phyloP scores from a whole-genome alignment of 2,888 invertebrate species.

The Rotaria sp. region DNA sequence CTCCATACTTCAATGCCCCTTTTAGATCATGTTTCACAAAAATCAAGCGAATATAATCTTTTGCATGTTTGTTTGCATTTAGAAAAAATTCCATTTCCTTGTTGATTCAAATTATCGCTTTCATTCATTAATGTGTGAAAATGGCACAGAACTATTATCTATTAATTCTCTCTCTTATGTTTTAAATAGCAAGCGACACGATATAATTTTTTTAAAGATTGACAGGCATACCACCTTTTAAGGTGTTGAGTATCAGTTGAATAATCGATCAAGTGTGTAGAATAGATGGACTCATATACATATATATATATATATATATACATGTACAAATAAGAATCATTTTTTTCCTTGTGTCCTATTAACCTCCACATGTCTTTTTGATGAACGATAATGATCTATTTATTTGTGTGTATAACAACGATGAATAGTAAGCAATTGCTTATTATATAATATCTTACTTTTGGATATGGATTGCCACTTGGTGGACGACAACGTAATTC shows the following conservation, averaged over 20 bases:
- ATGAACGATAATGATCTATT: slow-evolving; percentile 19
- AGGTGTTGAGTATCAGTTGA: not conserved
- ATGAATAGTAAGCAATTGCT: not conserved
- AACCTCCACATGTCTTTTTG: not conserved
- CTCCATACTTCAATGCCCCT: no score
- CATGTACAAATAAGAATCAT: not conserved
- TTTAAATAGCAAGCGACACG: not conserved
- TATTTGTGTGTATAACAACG: not conserved
- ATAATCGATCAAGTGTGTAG: not conserved
- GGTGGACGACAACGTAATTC: slow-evolving; percentile 37
- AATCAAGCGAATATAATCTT: no score
- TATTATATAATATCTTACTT: not conserved
- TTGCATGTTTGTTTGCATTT: no score
- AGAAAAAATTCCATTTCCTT: not conserved
- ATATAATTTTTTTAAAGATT: not conserved
- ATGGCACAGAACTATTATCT: not conserved
- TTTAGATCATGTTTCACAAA: no score
- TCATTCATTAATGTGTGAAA: no score
- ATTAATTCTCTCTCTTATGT: not conserved
- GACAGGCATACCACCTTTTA: not conserved
- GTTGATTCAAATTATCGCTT: no score
- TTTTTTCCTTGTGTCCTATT: slow-evolving; percentile 10
- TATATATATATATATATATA: not conserved
- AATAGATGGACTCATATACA: not conserved
- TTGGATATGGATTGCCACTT: slow-evolving; percentile 37